Evolutionary conservation across 2,888 invertebrate species (phyloP), one percentile per base, ranked within the genome.

Genomic region (Ethmia dodecea): DNA sequence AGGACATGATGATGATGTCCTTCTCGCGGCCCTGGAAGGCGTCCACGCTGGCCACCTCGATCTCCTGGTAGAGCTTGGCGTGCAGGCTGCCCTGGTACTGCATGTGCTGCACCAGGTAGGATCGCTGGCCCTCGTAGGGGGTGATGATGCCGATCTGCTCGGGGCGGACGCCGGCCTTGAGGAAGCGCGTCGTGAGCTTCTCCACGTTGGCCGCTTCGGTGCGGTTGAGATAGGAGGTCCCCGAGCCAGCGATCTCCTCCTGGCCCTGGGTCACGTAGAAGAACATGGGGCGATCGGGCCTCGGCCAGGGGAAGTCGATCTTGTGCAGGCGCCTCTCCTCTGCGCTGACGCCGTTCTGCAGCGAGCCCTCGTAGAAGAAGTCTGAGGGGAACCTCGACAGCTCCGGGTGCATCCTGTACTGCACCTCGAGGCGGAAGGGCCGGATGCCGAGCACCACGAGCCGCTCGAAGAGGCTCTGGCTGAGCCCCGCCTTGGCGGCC

Each of bases 21-120:
- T 99, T 99, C 68, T 99, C 99, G 31, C 99, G 89, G 0, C 99
- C 99, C 76, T 99, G 98, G 75, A 99, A 99, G 0, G 99, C 99
- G 75, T 99, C 99, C 2, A 99, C 99, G 77, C 98, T 98, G 5
- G 99, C 99, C 0, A 99, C 98, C 81, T 99, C 99, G 35, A 99
- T 97, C 68, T 99, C 98, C 81, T 98, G 94, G 70, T 99, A 99
- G 0, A 99, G 86, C 65, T 98, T 98, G 22, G 97, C 94, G 68
- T 99, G 98, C 35, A 99, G 86, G 8, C 97, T 95, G 8, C 99
- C 99, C 68, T 98, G 98, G 68, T 97, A 97, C 75, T 99, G 98
- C 98, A 99, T 99, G 70, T 98, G 97, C 67, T 99, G 98, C 0
- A 96, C 98, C 43, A 99, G 87, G 69, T 98, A 99, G 0, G 99